Evolutionary conservation across 2,888 invertebrate genomes (phyloP), one percentile per base, ranked within the genome.

Genomic region (Gandaritis pyraliata): DNA sequence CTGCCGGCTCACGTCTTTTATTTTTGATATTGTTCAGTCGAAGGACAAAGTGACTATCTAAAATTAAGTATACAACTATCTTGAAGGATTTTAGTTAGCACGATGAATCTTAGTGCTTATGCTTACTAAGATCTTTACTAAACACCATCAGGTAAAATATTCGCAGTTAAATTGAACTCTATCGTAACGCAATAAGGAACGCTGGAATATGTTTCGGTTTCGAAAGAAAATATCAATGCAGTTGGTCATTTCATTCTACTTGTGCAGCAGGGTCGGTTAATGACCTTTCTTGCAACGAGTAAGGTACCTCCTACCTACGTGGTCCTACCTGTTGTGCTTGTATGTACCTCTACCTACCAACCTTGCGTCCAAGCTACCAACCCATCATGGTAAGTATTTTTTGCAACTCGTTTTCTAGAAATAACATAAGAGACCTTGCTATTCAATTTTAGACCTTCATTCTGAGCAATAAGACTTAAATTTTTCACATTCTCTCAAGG

Each of bases 221-320:
- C 4, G 1, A 23, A 1, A 23, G 23, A 3, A 23, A 3, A 23
- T 23, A 23, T 4, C 23, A 5, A 41, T 4, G 7, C 15, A 11
- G 16, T 16, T 59, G 54, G 58, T 30, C 23, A 23, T 41, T 39
- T 30, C 23, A 23, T 41, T 39, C 56, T 39, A 45, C 51, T 49
- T 43, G 49, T 41, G 45, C 48, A 61, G 45, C 30, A 59, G 51
- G 57, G 62, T 36, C 61, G 67, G 68, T 65, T 53, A 68, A 61
- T 54, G 63, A 63, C 63, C 68, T 68, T 63, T 52, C 59, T 50
- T 59, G 57, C 50, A 58, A 41, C 29, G 41, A 45, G 13, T 23
- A 52, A 58, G 39, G 29, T 47, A 51, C 15, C n/a, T n/a, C n/a
- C n/a, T n/a, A n/a, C n/a, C n/a, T n/a, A n/a, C n/a, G n/a, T n/a